These are phyloP conservation scores for Vireo altiloquus DNA, from an alignment of 2,113 vertebrate genomes.

Conservation along the genomic window DNA sequence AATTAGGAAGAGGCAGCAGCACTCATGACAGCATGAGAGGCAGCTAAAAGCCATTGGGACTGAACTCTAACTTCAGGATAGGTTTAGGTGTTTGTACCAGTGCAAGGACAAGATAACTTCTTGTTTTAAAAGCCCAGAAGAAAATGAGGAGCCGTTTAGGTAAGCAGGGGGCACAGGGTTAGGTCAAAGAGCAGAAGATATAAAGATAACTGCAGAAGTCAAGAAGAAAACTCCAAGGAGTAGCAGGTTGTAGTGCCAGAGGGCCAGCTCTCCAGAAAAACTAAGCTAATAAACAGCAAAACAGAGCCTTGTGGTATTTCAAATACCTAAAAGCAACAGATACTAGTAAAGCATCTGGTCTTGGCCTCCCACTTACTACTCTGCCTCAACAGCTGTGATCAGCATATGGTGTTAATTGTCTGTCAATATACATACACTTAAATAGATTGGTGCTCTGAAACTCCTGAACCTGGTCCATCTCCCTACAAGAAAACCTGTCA, in stretches of 20 bases:
- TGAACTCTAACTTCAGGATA: not conserved
- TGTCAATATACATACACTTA: accelerated
- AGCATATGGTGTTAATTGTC: not conserved
- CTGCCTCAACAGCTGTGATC: not conserved
- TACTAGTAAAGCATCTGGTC: not conserved
- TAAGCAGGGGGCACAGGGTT: not conserved
- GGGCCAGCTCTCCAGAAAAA: not conserved
- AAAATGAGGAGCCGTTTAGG: accelerated
- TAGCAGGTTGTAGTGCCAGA: not conserved
- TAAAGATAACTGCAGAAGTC: not conserved
- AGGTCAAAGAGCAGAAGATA: not conserved
- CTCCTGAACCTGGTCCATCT: not conserved
- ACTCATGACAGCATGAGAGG: not conserved
- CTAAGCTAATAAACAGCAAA: not conserved
- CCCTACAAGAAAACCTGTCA: too few relatives aligned
- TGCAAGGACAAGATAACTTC: accelerated
- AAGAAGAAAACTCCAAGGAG: not conserved
- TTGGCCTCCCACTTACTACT: not conserved
- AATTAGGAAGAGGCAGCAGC: not conserved
- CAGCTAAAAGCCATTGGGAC: not conserved
- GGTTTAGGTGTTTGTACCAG: not conserved
- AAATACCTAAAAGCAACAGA: not conserved
- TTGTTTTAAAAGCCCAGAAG: not conserved
- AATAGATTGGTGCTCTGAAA: not conserved
- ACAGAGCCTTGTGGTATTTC: not conserved